Conservation (phyloP, 2,888 invertebrate genomes). For the Ephialtes manifestator region DNA sequence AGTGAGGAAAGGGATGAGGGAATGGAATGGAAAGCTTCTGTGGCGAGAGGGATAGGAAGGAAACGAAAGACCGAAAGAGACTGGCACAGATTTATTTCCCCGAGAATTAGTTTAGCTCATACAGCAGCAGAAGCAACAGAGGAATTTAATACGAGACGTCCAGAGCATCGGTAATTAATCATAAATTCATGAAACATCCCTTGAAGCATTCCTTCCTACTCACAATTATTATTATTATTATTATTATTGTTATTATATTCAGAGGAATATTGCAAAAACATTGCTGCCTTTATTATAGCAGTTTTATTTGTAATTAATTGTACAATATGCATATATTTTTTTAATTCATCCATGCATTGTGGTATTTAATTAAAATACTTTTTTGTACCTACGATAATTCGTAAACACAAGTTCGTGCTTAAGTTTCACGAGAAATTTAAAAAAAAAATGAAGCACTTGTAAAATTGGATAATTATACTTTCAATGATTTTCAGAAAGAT, state of each 20-base stretch:
- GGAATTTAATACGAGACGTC: slow-evolving; percentile 45
- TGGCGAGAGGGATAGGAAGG: slow-evolving; percentile 20
- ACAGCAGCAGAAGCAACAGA: slow-evolving; percentile 25
- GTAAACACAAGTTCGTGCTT: not conserved
- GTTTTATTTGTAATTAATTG: not conserved
- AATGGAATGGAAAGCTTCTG: slow-evolving; percentile 51
- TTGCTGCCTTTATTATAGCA: not conserved
- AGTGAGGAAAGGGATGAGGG: slow-evolving; percentile 39
- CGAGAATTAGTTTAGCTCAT: slow-evolving; percentile 62
- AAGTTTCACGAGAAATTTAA: not conserved
- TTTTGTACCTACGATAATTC: not conserved
- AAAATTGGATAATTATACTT: too few species aligned
- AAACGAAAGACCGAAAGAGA: slow-evolving; percentile 49
- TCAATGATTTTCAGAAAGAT: too few species aligned
- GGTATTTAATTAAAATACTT: not conserved
- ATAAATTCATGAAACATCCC: slow-evolving; percentile 39
- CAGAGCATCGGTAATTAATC: slow-evolving; percentile 52
- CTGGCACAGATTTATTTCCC: slow-evolving; percentile 68
- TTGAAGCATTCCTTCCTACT: not conserved
- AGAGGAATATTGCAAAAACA: slow-evolving; percentile 16
- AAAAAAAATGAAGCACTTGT: too few species aligned
- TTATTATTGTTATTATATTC: not conserved
- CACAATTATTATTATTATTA: too few species aligned
- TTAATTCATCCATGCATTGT: not conserved
- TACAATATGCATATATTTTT: not conserved